phyloP scores from a whole-genome alignment of 1,140 invertebrate genomes.

The Macrostomum lignano region DNA sequence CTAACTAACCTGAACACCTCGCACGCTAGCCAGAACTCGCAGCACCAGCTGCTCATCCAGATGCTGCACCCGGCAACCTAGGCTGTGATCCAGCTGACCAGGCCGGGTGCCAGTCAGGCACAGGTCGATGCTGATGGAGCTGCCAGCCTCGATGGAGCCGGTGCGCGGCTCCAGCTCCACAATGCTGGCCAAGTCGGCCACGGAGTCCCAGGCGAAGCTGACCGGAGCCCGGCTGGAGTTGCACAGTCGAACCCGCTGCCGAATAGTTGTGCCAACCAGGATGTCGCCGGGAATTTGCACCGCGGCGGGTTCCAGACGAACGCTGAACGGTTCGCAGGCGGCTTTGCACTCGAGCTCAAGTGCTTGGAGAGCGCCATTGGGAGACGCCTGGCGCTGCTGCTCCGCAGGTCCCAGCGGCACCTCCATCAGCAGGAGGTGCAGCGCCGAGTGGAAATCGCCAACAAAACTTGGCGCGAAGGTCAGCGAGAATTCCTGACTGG shows the following conservation, averaged over 20 bases:
- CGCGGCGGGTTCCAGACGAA: constrained; percentile 21
- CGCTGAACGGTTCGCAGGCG: constrained; percentile 16
- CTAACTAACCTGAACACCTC: no score
- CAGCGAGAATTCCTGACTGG: constrained; percentile 13
- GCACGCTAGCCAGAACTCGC: constrained; percentile 19
- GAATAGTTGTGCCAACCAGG: constrained; percentile 16
- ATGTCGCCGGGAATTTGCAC: constrained; percentile 15
- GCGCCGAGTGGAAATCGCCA: constrained; percentile 15
- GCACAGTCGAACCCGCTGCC: constrained; percentile 19
- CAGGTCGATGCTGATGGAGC: constrained; percentile 14
- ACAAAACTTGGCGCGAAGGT: constrained; percentile 21
- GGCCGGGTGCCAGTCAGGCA: constrained; percentile 17
- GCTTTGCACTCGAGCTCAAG: constrained; percentile 22
- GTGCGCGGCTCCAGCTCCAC: constrained; percentile 23
- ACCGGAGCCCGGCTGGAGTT: constrained; percentile 22
- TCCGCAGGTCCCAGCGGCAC: no score
- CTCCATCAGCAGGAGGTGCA: constrained; percentile 19
- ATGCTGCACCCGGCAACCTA: constrained; percentile 20
- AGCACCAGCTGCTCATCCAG: constrained; percentile 19
- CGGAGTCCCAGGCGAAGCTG: constrained; percentile 22
- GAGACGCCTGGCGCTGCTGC: no score
- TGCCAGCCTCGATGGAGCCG: constrained; percentile 10
- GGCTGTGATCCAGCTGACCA: constrained; percentile 15
- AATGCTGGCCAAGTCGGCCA: constrained; percentile 12
- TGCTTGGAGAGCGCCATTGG: no score